These are phyloP conservation scores for Sympetrum striolatum DNA, from an alignment of 2,888 invertebrate species.

Conservation along the genomic window DNA sequence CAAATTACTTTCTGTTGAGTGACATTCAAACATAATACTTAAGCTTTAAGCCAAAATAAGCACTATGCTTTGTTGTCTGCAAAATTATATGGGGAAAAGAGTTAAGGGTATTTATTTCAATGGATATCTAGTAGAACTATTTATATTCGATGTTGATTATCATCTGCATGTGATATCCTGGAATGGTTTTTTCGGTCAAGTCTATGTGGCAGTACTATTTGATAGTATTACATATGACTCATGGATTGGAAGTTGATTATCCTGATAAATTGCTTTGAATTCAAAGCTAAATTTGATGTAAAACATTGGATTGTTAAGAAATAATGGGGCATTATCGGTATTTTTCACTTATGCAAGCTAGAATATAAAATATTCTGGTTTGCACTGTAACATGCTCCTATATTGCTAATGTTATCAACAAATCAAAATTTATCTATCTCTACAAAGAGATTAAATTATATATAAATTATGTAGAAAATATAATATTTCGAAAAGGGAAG, in stretches of 20 bases:
- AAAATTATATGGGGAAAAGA: neutral
- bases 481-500: too few relatives aligned
- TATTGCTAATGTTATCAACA: too few relatives aligned
- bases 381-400: too few relatives aligned
- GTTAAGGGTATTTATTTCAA: conserved; percentile 21
- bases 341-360: too few relatives aligned
- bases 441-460: too few relatives aligned
- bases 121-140: conserved; percentile 11
- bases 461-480: too few relatives aligned
- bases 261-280: neutral
- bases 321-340: too few relatives aligned
- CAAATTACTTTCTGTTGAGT: neutral
- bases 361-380: too few relatives aligned
- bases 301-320: too few relatives aligned
- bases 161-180: neutral
- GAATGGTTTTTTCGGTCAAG: conserved; percentile 6
- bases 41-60: neutral
- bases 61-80: neutral
- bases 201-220: neutral
- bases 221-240: neutral
- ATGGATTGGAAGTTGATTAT: conserved; percentile 35
- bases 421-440: too few relatives aligned
- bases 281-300: too few relatives aligned
- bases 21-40: neutral
- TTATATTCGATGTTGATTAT: conserved; percentile 3